Evolutionary conservation across 2,797 vertebrate genomes (phyloP).

Genomic region (Jordanella pulchra): DNA sequence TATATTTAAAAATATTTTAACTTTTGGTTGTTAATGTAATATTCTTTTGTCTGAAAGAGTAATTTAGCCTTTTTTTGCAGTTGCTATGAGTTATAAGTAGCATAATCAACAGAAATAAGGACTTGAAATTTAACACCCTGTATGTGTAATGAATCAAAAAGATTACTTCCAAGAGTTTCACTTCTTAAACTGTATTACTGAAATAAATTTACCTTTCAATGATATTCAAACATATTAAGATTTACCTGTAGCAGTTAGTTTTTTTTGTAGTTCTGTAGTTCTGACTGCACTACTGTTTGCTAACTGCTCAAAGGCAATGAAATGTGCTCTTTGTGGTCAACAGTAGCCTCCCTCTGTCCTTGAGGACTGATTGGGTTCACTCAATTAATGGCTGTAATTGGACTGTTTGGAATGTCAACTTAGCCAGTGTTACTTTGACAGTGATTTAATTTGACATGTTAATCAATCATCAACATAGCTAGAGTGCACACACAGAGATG

Average conservation of each 20-base stretch:
- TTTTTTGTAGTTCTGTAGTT: not conserved
- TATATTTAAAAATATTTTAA: not conserved
- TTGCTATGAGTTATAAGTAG: not conserved
- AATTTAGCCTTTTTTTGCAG: not conserved
- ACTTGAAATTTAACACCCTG: not conserved
- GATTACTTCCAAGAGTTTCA: too few relatives aligned
- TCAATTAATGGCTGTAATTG: conserved; percentile 69
- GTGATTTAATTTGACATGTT: conserved; percentile 75
- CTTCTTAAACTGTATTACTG: not conserved
- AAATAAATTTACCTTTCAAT: not conserved
- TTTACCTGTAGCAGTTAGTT: not conserved
- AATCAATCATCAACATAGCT: conserved; percentile 71
- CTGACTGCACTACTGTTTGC: not conserved
- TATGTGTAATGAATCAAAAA: not conserved
- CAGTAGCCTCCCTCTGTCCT: conserved; percentile 56
- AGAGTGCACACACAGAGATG: conserved; percentile 42
- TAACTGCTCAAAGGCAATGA: conserved; percentile 11
- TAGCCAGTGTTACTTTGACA: conserved; percentile 63
- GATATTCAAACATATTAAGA: not conserved
- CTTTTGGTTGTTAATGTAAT: not conserved
- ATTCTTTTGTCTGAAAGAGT: not conserved
- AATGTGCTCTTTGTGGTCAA: conserved; percentile 38
- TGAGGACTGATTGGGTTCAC: conserved; percentile 57
- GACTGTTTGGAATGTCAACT: conserved; percentile 66
- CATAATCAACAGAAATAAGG: not conserved